Evolutionary conservation across 2,797 vertebrate genomes (phyloP).

Genomic region (Adrianichthys oophorus): DNA sequence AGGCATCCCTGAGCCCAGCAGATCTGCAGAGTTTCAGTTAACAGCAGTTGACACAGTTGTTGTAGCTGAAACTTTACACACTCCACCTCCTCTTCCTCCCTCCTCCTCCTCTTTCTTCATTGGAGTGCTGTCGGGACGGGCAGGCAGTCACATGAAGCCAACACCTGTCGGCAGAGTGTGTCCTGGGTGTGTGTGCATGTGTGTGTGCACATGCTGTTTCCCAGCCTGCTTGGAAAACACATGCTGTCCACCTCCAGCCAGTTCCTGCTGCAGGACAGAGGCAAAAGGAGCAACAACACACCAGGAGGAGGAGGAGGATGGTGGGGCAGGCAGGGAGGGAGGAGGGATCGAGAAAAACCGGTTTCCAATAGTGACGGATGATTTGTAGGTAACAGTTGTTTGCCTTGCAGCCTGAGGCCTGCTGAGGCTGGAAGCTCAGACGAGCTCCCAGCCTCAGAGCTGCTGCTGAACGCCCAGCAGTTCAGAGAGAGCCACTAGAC

Average conservation of each 20-base stretch:
- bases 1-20: constrained; percentile 62
- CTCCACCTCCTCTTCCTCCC: constrained; percentile 27
- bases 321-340: constrained; percentile 10
- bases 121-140: constrained; percentile 55
- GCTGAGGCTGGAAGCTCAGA: constrained; percentile 6
- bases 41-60: constrained; percentile 54
- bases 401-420: constrained; percentile 60
- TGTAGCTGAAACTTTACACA: constrained; percentile 64
- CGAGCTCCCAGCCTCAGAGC: neutral
- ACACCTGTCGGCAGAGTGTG: constrained; percentile 73
- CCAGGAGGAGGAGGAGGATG: neutral
- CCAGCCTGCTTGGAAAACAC: constrained; percentile 26
- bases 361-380: constrained; percentile 75
- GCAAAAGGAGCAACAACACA: constrained; percentile 6
- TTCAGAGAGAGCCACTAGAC: too few species aligned
- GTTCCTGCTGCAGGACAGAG: neutral
- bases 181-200: neutral
- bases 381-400: constrained; percentile 77
- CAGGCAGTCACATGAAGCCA: constrained; percentile 72
- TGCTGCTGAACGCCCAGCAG: too few species aligned
- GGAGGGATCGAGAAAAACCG: constrained; percentile 67
- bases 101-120: constrained; percentile 38
- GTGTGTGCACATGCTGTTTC: constrained; percentile 59
- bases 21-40: constrained; percentile 39
- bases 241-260: constrained; percentile 2